A percentile compares a stretch with the other conserved stretches of the same genome.
These are phyloP conservation scores for Triplophysa yarkandensis DNA, from an alignment of 2,797 vertebrate genomes.

Conservation along the genomic window DNA sequence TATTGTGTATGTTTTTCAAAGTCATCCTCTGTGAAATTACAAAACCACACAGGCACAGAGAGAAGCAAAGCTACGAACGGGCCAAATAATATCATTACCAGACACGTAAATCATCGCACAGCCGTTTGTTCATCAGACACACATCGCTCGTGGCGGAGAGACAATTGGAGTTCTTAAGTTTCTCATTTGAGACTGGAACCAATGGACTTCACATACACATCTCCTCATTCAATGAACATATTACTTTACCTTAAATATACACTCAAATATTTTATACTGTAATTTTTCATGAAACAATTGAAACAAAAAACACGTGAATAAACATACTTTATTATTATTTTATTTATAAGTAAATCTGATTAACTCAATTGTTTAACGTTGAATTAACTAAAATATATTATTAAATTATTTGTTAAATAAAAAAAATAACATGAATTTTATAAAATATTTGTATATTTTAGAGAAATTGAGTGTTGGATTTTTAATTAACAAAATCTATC, in stretches of 20 bases:
- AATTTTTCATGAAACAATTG: too few relatives aligned
- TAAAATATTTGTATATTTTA: too few relatives aligned
- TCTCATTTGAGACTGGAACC: slow-evolving; percentile 4
- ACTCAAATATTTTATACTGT: slow-evolving; percentile 10
- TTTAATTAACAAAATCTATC: too few relatives aligned
- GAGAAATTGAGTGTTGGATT: too few relatives aligned
- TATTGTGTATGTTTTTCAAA: slow-evolving; percentile 60
- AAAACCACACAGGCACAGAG: slow-evolving; percentile 54
- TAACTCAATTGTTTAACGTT: too few relatives aligned
- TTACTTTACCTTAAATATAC: slow-evolving; percentile 19
- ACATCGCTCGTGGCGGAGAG: slow-evolving; percentile 30
- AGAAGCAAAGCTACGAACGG: slow-evolving; percentile 42
- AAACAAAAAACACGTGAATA: too few relatives aligned
- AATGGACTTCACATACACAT: slow-evolving; percentile 28
- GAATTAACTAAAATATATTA: too few relatives aligned
- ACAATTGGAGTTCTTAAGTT: slow-evolving; percentile 45
- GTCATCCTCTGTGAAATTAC: slow-evolving; percentile 61
- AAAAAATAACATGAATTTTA: too few relatives aligned
- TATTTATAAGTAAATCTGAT: too few relatives aligned
- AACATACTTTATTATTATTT: too few relatives aligned
- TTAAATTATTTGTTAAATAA: too few relatives aligned
- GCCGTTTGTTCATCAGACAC: slow-evolving; percentile 39
- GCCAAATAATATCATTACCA: slow-evolving; percentile 52
- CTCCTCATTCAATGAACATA: slow-evolving; percentile 12
- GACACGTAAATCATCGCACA: slow-evolving; percentile 55